Evolutionary conservation across 2,797 vertebrate genomes (phyloP).

Genomic region (Acanthurus lineatus): DNA sequence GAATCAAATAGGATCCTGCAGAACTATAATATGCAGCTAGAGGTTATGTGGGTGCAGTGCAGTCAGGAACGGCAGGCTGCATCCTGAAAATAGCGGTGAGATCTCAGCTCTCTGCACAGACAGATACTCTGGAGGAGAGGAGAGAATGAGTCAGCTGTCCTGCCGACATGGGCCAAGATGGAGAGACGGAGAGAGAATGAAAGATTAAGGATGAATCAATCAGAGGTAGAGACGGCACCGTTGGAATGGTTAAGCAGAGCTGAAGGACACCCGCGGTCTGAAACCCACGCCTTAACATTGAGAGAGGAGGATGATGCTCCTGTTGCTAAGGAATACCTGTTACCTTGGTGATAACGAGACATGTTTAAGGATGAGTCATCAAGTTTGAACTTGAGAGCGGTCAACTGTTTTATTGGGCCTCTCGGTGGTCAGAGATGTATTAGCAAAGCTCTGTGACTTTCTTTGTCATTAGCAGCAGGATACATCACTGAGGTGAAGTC

Average conservation of each 20-base stretch:
- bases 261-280: conserved; percentile 68
- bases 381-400: conserved; percentile 59
- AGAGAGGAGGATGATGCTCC: conserved; percentile 65
- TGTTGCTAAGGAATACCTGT: conserved; percentile 83
- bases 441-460: conserved; percentile 26
- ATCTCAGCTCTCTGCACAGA: conserved; percentile 77
- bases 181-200: conserved; percentile 61
- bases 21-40: conserved; percentile 54
- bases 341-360: conserved; percentile 77
- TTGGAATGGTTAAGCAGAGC: conserved; percentile 48
- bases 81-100: conserved; percentile 79
- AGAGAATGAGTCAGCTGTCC: conserved; percentile 80
- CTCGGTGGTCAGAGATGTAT: conserved; percentile 27
- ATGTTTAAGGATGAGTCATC: conserved; percentile 76
- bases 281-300: conserved; percentile 66
- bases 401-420: conserved; percentile 43
- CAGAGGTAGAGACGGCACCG: conserved; percentile 54
- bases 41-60: conserved; percentile 65
- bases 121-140: conserved; percentile 70
- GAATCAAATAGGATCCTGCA: conserved; percentile 51
- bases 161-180: conserved; percentile 64
- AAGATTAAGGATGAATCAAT: conserved; percentile 76
- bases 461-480: conserved; percentile 40
- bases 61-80: conserved; percentile 68
- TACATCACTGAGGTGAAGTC: conserved; percentile 20